phyloP scores from a whole-genome alignment of 2,888 invertebrate genomes.

The Scaptomyza flava region DNA sequence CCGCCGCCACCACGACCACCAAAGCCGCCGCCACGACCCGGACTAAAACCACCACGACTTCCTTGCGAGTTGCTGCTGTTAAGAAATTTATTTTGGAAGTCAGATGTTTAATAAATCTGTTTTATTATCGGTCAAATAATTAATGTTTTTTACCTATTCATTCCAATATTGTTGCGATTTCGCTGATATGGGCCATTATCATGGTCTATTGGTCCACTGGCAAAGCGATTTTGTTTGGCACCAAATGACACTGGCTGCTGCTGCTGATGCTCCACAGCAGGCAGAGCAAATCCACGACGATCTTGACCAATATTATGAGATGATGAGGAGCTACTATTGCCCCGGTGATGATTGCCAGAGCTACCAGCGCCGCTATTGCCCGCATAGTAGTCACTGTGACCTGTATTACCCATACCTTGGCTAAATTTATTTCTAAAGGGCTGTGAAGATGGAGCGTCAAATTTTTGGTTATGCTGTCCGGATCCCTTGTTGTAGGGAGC shows the following conservation, averaged over 20 bases:
- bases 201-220: constrained; percentile 45
- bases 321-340: constrained; percentile 28
- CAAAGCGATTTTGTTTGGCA: constrained; percentile 82
- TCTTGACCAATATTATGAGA: constrained; percentile 73
- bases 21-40: constrained; percentile 53
- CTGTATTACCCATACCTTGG: constrained; percentile 30
- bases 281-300: constrained; percentile 82
- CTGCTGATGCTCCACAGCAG: constrained; percentile 70
- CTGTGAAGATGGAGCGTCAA: constrained; percentile 41
- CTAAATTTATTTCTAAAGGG: constrained; percentile 62
- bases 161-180: constrained; percentile 46
- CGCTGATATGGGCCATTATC: constrained; percentile 52
- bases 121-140: too few species aligned
- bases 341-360: constrained; percentile 36
- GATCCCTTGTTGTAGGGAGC: constrained; percentile 65
- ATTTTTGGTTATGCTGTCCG: constrained; percentile 50
- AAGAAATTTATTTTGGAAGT: background rate
- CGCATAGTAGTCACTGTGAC: constrained; percentile 51
- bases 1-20: constrained; percentile 66
- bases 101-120: background rate
- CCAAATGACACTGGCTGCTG: constrained; percentile 61
- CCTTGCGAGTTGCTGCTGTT: constrained; percentile 70
- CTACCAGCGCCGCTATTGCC: constrained; percentile 26
- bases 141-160: constrained; percentile 55
- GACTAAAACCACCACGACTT: constrained; percentile 72